Evolutionary conservation across 2,113 vertebrate species (phyloP).

Genomic region (Cacatua alba): DNA sequence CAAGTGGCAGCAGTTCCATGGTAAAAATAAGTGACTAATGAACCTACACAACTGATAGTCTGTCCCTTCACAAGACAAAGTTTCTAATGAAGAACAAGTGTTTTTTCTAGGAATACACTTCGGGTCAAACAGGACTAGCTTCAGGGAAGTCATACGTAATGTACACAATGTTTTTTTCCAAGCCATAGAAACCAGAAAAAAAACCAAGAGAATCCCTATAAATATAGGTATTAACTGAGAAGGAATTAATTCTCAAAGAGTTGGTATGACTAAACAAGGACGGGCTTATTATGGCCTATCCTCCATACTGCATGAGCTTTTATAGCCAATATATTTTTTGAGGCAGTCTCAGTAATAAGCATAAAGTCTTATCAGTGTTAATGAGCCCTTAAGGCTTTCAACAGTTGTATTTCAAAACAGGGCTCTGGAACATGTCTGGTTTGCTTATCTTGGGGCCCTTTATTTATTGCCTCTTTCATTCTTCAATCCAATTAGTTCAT

Average conservation of each 20-base stretch:
- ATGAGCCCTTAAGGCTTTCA: not conserved
- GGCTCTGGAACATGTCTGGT: not conserved
- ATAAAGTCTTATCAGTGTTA: not conserved
- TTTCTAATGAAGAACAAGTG: not conserved
- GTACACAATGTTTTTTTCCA: not conserved
- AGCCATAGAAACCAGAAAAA: not conserved
- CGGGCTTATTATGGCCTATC: not conserved
- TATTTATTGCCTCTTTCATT: not conserved
- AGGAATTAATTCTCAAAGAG: not conserved
- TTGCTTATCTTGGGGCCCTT: not conserved
- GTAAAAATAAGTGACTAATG: not conserved
- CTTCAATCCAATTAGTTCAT: not conserved
- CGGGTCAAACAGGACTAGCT: not conserved
- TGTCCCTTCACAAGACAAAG: not conserved
- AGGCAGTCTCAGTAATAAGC: not conserved
- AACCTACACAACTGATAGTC: not conserved
- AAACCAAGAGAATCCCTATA: not conserved
- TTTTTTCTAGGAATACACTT: not conserved
- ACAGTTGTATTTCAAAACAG: not conserved
- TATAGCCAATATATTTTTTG: not conserved
- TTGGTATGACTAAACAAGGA: not conserved
- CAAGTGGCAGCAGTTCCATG: not conserved
- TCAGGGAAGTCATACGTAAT: fast-evolving
- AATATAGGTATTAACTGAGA: not conserved
- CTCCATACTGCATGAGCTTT: not conserved